Base-by-base conservation (phyloP, 2,113 vertebrate species). In the Lophotis ruficrista region DNA sequence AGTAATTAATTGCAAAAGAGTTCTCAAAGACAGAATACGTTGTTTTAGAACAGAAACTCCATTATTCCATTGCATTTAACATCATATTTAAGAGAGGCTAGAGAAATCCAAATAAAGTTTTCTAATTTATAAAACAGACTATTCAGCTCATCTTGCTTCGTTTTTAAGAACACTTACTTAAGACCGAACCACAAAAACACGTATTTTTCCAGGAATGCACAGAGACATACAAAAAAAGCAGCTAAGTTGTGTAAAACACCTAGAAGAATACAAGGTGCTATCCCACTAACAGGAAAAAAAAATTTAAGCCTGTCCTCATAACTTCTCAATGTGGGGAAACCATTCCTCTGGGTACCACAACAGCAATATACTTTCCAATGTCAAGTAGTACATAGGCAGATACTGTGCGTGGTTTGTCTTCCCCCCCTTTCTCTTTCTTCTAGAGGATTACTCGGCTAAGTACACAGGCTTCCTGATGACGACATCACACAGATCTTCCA, bases 351-450 rank as follows among this genome's bases (percentile, higher is more conserved):
- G 15, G 30, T 14, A 35, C 10, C 47, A 60, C 47, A 72, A 21
- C 6, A 80, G 60, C 69, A 70, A 84, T 5, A 22, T 0, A 20
- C 27, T 37, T 82, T 60, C 37, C 65, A 33, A 70, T 80, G 80
- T 56, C n/a, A 58, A 41, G 20, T 1, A 69, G 41, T 12, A 77
- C 37, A 33, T 0, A 58, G 38, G 48, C 35, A 82, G 27, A 31
- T 60, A 64, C 0, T 43, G 35, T 2, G 24, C 0, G 0, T 21
- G 7, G 12, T 72, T 87, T 65, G 22, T 43, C 53, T 53, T 35
- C 9, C 48, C 11, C 5, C 4, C 2, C 2, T 35, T 85, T 54
- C 45, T 41, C 35, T 58, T 68, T 35, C 20, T 2, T 18, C 51
- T 54, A 75, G 28, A 58, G n/a, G 30, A 80, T 57, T 38, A 64